These are phyloP conservation scores for Petrocephalus zakoni DNA, from an alignment of 2,113 vertebrate species.

Conservation along the genomic window DNA sequence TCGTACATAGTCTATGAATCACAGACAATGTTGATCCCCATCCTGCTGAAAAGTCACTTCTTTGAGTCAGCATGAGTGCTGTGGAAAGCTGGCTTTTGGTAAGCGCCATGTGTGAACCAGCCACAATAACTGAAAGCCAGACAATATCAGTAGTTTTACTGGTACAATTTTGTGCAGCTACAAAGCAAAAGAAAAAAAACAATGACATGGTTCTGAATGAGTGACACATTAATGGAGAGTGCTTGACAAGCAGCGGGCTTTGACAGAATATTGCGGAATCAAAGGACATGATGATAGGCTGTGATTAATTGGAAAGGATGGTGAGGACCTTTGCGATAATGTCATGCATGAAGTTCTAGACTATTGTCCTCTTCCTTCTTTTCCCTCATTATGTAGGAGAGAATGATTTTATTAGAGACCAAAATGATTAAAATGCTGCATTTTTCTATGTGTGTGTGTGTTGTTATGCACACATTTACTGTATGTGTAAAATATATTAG, in stretches of 20 bases:
- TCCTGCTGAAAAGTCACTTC: neutral
- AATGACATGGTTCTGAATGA: neutral
- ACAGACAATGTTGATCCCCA: neutral
- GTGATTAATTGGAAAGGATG: constrained; percentile 16
- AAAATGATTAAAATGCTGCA: neutral
- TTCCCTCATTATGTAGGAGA: neutral
- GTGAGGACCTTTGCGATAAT: neutral
- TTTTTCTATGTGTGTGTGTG: neutral
- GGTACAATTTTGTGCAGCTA: neutral
- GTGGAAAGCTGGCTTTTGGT: neutral
- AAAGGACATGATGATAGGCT: neutral
- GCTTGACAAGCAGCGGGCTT: neutral
- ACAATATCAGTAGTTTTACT: neutral
- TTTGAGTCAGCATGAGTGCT: neutral
- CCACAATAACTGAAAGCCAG: neutral
- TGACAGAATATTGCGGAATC: constrained; percentile 13
- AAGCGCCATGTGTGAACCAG: neutral
- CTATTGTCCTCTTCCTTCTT: neutral
- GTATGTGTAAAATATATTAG: neutral
- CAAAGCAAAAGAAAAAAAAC: neutral
- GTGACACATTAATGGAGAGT: neutral
- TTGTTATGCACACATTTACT: neutral
- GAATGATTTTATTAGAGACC: neutral
- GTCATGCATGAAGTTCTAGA: neutral
- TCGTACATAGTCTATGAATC: neutral